Evolutionary conservation across 2,888 invertebrate genomes (phyloP).

Genomic region (Drosophila fulvimacula): DNA sequence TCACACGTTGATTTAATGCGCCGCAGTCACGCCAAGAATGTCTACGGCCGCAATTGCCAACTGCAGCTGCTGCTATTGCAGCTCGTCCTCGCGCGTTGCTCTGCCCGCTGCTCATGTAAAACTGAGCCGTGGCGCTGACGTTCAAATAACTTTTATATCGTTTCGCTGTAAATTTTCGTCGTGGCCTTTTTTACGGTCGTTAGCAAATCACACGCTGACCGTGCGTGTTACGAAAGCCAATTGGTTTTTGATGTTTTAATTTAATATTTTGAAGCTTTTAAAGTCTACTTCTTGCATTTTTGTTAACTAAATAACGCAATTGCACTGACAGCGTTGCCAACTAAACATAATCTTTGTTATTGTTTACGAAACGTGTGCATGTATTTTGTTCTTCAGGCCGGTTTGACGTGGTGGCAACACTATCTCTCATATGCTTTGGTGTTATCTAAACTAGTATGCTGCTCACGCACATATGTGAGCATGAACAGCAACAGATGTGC

Average conservation of each 20-base stretch:
- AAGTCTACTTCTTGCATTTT: conserved; percentile 3
- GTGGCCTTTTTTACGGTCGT: conserved; percentile 22
- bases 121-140: conserved; percentile 52
- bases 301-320: conserved; percentile 15
- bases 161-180: conserved; percentile 24
- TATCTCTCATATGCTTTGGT: conserved; percentile 27
- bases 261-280: not conserved
- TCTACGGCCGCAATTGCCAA: conserved; percentile 18
- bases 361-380: conserved; percentile 38
- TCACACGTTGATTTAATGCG: conserved; percentile 80
- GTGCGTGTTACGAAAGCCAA: not conserved
- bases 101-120: conserved; percentile 71
- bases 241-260: not conserved
- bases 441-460: conserved; percentile 33
- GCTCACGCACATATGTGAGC: conserved; percentile 2
- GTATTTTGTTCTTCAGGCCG: conserved; percentile 22
- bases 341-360: not conserved
- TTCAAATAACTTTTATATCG: conserved; percentile 75
- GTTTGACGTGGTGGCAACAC: conserved; percentile 44
- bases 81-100: conserved; percentile 37
- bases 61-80: conserved; percentile 22
- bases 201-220: conserved; percentile 7
- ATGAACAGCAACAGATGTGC: not conserved
- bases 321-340: conserved; percentile 36
- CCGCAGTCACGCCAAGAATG: conserved; percentile 70